These are phyloP conservation scores for Zaprionus bogoriensis DNA, from an alignment of 2,888 invertebrate species.

Conservation along the genomic window DNA sequence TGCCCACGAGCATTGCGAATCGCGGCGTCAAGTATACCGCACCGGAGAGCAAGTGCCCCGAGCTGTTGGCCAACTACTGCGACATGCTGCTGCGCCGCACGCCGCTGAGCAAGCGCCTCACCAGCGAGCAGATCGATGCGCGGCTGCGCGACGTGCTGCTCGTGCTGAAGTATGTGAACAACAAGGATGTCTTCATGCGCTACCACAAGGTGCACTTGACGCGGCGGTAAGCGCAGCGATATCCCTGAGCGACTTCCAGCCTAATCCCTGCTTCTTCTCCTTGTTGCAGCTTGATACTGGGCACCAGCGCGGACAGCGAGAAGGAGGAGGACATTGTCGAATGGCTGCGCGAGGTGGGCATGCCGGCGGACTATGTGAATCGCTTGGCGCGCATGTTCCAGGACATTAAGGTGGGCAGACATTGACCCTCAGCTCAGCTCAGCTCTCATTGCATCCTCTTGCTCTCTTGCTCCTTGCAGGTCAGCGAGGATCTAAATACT, in stretches of 20 bases:
- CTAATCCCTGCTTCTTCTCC: not conserved
- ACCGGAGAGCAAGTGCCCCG: slow-evolving; percentile 99
- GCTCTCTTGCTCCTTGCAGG: slow-evolving; percentile 74
- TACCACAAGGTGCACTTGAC: slow-evolving; percentile 99
- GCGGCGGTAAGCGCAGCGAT: slow-evolving; percentile 84
- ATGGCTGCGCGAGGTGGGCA: slow-evolving; percentile 98
- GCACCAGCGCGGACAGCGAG: slow-evolving; percentile 99
- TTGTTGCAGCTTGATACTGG: slow-evolving; percentile 91
- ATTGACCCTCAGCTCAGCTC: too few relatives aligned
- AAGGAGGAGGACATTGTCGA: slow-evolving; percentile 99
- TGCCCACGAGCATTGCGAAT: slow-evolving; percentile 86
- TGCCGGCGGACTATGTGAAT: slow-evolving; percentile 99
- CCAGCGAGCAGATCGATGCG: slow-evolving; percentile 97
- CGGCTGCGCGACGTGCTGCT: slow-evolving; percentile 96
- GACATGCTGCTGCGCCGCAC: slow-evolving; percentile 99
- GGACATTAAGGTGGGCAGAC: slow-evolving; percentile 94
- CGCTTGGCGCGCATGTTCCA: slow-evolving; percentile 99
- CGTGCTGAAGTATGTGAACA: slow-evolving; percentile 99
- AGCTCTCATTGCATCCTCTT: not conserved
- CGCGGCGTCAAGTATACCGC: slow-evolving; percentile 87
- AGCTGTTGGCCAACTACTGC: slow-evolving; percentile 99
- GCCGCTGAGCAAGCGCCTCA: slow-evolving; percentile 96
- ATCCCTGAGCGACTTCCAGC: not conserved
- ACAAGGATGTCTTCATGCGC: slow-evolving; percentile 99
- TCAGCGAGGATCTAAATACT: slow-evolving; percentile 96